Conservation (phyloP, 2,797 vertebrate genomes). For the Pantherophis alleghaniensis region DNA sequence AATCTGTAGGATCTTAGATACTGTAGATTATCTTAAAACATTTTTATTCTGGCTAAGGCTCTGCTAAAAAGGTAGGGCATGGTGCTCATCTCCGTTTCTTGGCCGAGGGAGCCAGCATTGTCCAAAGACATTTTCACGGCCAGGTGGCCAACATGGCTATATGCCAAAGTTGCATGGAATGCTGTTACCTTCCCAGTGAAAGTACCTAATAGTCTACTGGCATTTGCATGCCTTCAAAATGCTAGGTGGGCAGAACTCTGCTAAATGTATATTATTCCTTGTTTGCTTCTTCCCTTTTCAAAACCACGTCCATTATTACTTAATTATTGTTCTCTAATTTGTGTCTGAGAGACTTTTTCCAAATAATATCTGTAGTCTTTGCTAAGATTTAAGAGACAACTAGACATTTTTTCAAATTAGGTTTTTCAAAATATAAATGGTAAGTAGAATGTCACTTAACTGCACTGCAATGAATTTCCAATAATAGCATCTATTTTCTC, state of each 20-base stretch:
- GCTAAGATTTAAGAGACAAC: conserved; percentile 69
- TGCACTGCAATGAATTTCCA: conserved; percentile 62
- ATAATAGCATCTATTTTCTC: conserved; percentile 69
- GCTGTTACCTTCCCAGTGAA: neutral
- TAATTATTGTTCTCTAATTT: conserved; percentile 50
- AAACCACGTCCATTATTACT: conserved; percentile 46
- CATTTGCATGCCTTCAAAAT: neutral
- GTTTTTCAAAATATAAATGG: conserved; percentile 59
- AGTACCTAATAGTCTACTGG: neutral
- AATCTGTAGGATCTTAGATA: neutral
- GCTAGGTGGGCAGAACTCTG: neutral
- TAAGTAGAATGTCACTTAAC: conserved; percentile 66
- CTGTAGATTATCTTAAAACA: neutral
- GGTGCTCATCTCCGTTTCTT: neutral
- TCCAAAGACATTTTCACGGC: neutral
- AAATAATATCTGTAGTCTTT: conserved; percentile 57
- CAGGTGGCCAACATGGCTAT: neutral
- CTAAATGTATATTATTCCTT: neutral
- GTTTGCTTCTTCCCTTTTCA: conserved; percentile 8
- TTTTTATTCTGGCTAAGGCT: neutral
- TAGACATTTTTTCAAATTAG: conserved; percentile 64
- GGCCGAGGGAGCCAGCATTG: neutral
- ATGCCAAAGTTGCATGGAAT: neutral
- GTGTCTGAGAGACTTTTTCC: conserved; percentile 40
- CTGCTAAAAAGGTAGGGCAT: neutral